Evolutionary conservation across 2,888 invertebrate species (phyloP).

Genomic region (Ellobium chinense): DNA sequence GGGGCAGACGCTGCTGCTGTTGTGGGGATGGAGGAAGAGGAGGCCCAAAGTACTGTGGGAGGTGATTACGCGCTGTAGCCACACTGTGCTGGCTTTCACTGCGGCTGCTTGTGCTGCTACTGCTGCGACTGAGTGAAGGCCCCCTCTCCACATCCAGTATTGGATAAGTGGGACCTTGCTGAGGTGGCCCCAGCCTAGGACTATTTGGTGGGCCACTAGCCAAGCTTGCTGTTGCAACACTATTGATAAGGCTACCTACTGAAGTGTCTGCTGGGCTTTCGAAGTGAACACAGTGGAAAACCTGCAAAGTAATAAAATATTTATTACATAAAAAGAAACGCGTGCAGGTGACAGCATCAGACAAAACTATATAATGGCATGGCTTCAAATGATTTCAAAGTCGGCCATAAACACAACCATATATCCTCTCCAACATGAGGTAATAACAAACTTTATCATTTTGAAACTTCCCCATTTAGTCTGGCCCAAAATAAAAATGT

Average conservation of each 20-base stretch:
- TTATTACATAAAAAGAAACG: not conserved
- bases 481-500: too few relatives aligned
- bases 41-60: constrained; percentile 28
- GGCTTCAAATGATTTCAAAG: too few relatives aligned
- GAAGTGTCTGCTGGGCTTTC: constrained; percentile 88
- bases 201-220: constrained; percentile 48
- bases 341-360: not conserved
- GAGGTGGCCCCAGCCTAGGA: constrained; percentile 35
- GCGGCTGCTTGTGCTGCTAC: constrained; percentile 44
- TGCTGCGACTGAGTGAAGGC: constrained; percentile 22
- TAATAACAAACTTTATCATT: too few relatives aligned
- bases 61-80: constrained; percentile 10
- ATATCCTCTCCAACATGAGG: too few relatives aligned
- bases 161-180: constrained; percentile 16
- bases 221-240: constrained; percentile 34
- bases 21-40: constrained; percentile 26
- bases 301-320: constrained; percentile 82
- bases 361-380: not conserved
- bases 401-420: too few relatives aligned
- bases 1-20: constrained; percentile 43
- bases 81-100: constrained; percentile 21
- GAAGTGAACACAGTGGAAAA: constrained; percentile 98
- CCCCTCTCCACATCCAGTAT: constrained; percentile 11
- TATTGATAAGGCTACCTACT: constrained; percentile 41
- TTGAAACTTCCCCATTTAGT: too few relatives aligned